phyloP scores from a whole-genome alignment of 1,140 invertebrate genomes.

The Catajapyx aquilonaris region DNA sequence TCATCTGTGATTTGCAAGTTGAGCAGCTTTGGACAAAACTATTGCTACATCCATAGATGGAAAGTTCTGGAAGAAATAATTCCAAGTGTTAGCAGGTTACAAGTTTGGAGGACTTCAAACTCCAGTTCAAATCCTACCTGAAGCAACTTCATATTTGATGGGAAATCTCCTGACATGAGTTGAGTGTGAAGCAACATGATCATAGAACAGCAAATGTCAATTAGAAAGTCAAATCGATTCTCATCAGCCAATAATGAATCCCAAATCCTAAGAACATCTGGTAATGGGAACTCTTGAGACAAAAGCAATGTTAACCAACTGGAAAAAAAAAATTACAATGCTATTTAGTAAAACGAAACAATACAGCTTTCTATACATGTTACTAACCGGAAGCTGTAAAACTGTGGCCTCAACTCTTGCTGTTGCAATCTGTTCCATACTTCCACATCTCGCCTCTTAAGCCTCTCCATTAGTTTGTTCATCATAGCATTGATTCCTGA shows the following conservation, averaged over 20 bases:
- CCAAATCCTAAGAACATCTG: constrained; percentile 90
- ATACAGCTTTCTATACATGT: too few relatives aligned
- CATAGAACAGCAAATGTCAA: constrained; percentile 88
- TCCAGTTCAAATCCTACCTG: constrained; percentile 40
- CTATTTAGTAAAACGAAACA: too few relatives aligned
- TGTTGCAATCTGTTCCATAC: constrained; percentile 52
- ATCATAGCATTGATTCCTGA: constrained; percentile 73
- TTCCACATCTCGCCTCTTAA: constrained; percentile 52
- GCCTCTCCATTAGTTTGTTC: constrained; percentile 45
- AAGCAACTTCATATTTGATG: constrained; percentile 76
- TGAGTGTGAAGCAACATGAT: constrained; percentile 69
- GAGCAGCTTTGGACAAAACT: too few relatives aligned
- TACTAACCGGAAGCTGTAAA: constrained; percentile 88
- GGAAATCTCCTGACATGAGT: constrained; percentile 67
- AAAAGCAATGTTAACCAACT: constrained; percentile 91
- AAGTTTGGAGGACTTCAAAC: too few relatives aligned
- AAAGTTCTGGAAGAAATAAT: too few relatives aligned
- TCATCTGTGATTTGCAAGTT: too few relatives aligned
- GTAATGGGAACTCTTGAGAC: constrained; percentile 92
- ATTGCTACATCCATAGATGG: too few relatives aligned
- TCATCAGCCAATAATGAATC: constrained; percentile 82
- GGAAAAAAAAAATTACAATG: constrained; percentile 16
- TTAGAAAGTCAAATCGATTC: constrained; percentile 71
- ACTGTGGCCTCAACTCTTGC: constrained; percentile 80
- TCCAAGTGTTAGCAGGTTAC: too few relatives aligned